Conservation (phyloP, 2,797 vertebrate genomes). For the Argyrosomus regius region DNA sequence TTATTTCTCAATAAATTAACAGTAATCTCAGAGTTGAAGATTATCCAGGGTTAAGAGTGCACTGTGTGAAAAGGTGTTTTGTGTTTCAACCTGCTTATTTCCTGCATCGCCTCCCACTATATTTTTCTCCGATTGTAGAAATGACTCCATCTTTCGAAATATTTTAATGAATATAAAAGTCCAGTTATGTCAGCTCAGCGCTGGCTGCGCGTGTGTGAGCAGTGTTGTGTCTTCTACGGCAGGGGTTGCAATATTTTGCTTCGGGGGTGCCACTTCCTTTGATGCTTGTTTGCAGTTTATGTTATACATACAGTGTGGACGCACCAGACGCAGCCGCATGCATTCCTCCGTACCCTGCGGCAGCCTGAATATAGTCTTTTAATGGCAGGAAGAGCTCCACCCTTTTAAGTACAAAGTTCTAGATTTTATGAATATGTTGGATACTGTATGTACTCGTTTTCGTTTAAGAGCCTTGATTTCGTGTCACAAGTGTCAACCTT, state of each 20-base stretch:
- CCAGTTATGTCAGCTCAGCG: neutral
- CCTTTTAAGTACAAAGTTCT: constrained; percentile 67
- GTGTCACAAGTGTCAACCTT: constrained; percentile 20
- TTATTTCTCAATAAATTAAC: neutral
- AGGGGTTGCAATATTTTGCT: constrained; percentile 46
- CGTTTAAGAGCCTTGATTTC: constrained; percentile 34
- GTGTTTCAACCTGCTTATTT: neutral
- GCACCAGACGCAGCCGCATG: constrained; percentile 59
- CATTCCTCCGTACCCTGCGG: constrained; percentile 67
- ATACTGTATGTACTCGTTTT: constrained; percentile 43
- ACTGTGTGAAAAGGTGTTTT: neutral
- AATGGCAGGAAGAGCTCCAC: constrained; percentile 65
- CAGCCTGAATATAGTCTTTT: constrained; percentile 71
- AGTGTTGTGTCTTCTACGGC: constrained; percentile 29
- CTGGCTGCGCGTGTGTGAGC: constrained; percentile 25
- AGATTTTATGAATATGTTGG: constrained; percentile 60
- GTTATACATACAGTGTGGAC: constrained; percentile 61
- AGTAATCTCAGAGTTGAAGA: neutral
- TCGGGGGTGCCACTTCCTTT: constrained; percentile 51
- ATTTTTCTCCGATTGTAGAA: constrained; percentile 4
- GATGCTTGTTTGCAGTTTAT: constrained; percentile 70
- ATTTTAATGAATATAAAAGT: constrained; percentile 17
- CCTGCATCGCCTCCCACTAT: neutral
- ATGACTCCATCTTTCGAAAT: constrained; percentile 13
- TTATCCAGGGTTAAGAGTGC: neutral